Percentiles rank a stretch among this genome's conserved stretches.
These are phyloP conservation scores for Zele albiditarsus DNA, from an alignment of 2,888 invertebrate genomes.

Conservation along the genomic window DNA sequence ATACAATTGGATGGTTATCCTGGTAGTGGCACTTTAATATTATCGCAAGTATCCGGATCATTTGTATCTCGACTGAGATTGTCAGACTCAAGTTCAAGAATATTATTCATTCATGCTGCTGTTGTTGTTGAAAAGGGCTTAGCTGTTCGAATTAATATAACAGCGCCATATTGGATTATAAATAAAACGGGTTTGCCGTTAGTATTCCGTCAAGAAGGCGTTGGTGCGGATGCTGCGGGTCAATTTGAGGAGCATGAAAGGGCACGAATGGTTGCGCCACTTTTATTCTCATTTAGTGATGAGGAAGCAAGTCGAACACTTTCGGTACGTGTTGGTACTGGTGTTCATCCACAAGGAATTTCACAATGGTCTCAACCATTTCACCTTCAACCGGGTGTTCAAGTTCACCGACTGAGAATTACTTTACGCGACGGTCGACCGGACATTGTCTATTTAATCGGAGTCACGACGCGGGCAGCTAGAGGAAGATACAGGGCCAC, in stretches of 20 bases:
- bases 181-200: conserved; percentile 97
- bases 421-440: conserved; percentile 78
- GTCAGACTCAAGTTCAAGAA: conserved; percentile 82
- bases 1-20: conserved; percentile 90
- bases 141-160: conserved; percentile 81
- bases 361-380: conserved; percentile 91
- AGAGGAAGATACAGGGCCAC: conserved; percentile 92
- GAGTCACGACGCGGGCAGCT: conserved; percentile 91
- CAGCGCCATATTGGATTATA: conserved; percentile 94
- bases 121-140: conserved; percentile 77
- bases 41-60: conserved; percentile 71
- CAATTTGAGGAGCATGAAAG: conserved; percentile 96
- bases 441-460: conserved; percentile 87
- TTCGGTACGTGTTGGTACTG: conserved; percentile 84
- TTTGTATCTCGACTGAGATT: conserved; percentile 83
- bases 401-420: conserved; percentile 76
- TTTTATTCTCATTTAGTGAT: conserved; percentile 95
- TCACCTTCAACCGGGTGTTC: conserved; percentile 85
- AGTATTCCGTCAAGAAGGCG: conserved; percentile 93
- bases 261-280: conserved; percentile 92
- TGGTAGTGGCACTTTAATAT: conserved; percentile 76
- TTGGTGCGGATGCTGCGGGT: conserved; percentile 84
- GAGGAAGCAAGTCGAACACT: conserved; percentile 88
- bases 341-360: conserved; percentile 75
- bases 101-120: conserved; percentile 83